Base-by-base conservation (phyloP, 2,113 vertebrate species). In the Pachypanchax playfairii region DNA sequence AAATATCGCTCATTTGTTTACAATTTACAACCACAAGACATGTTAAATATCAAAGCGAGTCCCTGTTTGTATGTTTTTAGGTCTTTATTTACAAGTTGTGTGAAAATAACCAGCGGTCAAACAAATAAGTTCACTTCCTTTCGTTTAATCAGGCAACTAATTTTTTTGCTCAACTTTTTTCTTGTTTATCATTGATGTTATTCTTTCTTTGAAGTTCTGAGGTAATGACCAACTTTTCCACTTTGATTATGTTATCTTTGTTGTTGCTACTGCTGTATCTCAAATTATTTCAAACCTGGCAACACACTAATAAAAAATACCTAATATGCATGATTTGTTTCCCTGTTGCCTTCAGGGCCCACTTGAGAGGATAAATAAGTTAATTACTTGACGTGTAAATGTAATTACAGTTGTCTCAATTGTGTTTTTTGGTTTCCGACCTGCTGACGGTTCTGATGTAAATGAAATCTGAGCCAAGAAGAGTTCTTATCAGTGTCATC, bases 401-500 rank as follows among this genome's bases (percentile, higher is more conserved):
- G 48, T 63, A 62, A 74, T 76, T 44, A 61, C 35, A 67, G 58
- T 20, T 48, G 54, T 55, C 60, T 28, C 54, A 68, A 64, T 80
- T 10, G 29, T 51, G 76, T 82, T 20, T 46, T 58, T 51, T 77
- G 17, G 3, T 65, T 75, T 72, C 21, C 60, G 74, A 70, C 50
- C 29, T 65, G 69, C 60, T 51, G 67, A 83, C 57, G 55, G 71
- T 76, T 47, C 60, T 56, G 47, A 56, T 75, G 81, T 76, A 83
- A 85, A 2, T 55, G 31, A 63, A 79, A 62, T 75, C 20, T 18
- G 29, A 51, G 20, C 36, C 65, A 55, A 13, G 5, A 51, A 69
- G 63, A 67, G 28, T 52, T 69, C 77, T 87, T 86, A 86, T 89
- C 79, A 71, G 53, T n/a, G 21, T 60, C 28, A 87, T 83, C 85